phyloP scores from a whole-genome alignment of 2,797 vertebrate species.

The Megaceryle alcyon region DNA sequence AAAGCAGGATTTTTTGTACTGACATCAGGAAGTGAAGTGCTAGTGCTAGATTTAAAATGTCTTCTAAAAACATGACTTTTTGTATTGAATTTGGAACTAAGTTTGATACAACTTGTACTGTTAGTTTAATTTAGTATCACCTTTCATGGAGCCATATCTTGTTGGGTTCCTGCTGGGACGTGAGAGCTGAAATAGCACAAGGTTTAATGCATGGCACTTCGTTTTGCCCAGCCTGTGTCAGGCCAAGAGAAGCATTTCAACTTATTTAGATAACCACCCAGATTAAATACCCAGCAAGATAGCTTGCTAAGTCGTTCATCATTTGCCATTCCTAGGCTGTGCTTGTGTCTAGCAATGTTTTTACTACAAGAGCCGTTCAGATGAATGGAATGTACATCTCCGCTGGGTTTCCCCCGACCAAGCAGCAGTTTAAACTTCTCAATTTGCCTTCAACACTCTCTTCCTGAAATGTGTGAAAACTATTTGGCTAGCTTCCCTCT shows the following conservation, averaged over 20 bases:
- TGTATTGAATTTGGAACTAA: constrained; percentile 50
- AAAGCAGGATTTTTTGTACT: constrained; percentile 39
- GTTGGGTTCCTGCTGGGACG: constrained; percentile 47
- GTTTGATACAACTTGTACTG: constrained; percentile 61
- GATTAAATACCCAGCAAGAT: constrained; percentile 64
- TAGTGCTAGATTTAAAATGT: constrained; percentile 32
- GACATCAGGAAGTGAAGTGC: constrained; percentile 47
- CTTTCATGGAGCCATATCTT: constrained; percentile 35
- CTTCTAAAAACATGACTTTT: neutral
- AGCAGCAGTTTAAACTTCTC: constrained; percentile 5
- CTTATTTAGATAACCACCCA: constrained; percentile 67
- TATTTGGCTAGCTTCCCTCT: neutral
- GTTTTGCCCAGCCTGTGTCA: constrained; percentile 40
- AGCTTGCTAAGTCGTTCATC: constrained; percentile 69
- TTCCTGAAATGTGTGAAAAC: neutral
- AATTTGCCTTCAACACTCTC: neutral
- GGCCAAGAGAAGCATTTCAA: constrained; percentile 69
- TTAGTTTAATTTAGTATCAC: constrained; percentile 64
- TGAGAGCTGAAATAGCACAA: constrained; percentile 46
- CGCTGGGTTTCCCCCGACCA: neutral
- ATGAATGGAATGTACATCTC: constrained; percentile 67
- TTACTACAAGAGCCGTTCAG: constrained; percentile 40
- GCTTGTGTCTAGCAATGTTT: constrained; percentile 58
- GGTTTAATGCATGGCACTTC: constrained; percentile 53
- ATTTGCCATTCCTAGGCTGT: constrained; percentile 61